A percentile compares a stretch with the other conserved stretches of the same genome.
These are phyloP conservation scores for Indri indri DNA, from an alignment of 2,113 vertebrate species.

Conservation along the genomic window DNA sequence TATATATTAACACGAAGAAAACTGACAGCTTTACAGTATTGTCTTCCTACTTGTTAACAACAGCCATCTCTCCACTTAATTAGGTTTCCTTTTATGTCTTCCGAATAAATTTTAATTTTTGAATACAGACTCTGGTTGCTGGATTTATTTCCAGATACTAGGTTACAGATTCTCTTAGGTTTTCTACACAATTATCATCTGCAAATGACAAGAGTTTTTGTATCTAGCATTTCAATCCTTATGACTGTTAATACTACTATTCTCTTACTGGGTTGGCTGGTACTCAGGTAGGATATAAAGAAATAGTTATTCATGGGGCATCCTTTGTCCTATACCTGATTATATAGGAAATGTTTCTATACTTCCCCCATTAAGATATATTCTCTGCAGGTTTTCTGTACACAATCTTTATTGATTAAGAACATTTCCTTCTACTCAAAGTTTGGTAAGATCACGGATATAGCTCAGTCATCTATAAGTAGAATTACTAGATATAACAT, in stretches of 20 bases:
- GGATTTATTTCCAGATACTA: background rate
- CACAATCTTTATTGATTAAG: background rate
- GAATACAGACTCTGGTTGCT: background rate
- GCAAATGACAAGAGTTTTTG: background rate
- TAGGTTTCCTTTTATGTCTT: background rate
- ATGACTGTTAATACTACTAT: accelerated
- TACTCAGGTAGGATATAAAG: background rate
- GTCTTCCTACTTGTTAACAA: background rate
- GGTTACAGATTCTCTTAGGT: background rate
- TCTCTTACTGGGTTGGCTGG: accelerated
- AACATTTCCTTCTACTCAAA: background rate
- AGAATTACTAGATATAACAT: background rate
- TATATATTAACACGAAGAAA: background rate
- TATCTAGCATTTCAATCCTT: accelerated
- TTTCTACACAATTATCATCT: background rate
- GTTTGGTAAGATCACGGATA: background rate
- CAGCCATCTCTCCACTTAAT: background rate
- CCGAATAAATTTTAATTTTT: too few species aligned
- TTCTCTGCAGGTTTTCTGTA: background rate
- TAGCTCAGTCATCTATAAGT: background rate
- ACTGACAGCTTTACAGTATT: background rate
- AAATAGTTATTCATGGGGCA: background rate
- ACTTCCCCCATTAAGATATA: background rate
- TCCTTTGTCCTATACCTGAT: accelerated
- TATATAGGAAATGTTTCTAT: background rate